phyloP scores from a whole-genome alignment of 2,888 invertebrate genomes.

The Pimpla rufipes region DNA sequence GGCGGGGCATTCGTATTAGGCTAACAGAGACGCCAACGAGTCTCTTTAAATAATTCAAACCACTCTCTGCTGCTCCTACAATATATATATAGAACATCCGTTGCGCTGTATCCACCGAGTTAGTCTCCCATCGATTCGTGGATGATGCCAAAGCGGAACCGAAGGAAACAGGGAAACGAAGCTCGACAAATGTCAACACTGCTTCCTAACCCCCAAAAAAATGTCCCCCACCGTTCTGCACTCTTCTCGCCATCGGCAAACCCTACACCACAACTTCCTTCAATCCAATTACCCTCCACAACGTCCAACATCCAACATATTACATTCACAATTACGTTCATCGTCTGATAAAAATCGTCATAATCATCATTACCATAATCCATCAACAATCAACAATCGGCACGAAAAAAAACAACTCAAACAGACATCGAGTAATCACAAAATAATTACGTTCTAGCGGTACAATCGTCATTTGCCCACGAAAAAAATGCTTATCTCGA shows the following conservation, averaged over 20 bases:
- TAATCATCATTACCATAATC: slow-evolving; percentile 52
- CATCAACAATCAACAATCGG: slow-evolving; percentile 23
- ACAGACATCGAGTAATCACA: slow-evolving; percentile 29
- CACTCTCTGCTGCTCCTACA: slow-evolving; percentile 66
- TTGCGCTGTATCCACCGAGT: slow-evolving; percentile 8
- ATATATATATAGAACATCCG: slow-evolving; percentile 20
- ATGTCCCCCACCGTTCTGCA: neutral
- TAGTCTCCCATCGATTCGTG: slow-evolving; percentile 33
- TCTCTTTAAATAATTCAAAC: slow-evolving; percentile 76
- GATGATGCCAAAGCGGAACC: neutral
- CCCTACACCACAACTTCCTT: neutral
- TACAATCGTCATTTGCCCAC: slow-evolving; percentile 14
- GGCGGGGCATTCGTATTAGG: slow-evolving; percentile 76
- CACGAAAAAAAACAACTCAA: neutral
- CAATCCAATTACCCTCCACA: neutral
- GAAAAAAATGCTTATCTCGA: slow-evolving; percentile 51
- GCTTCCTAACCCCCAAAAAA: no score
- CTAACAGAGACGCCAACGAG: slow-evolving; percentile 77
- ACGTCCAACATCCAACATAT: slow-evolving; percentile 13
- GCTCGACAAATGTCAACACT: neutral
- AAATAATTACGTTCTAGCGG: slow-evolving; percentile 49
- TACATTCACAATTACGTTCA: slow-evolving; percentile 16
- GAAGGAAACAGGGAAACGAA: slow-evolving; percentile 6
- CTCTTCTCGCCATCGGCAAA: neutral
- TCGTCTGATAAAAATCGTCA: slow-evolving; percentile 37